These are phyloP conservation scores for Trachelus iudaicus DNA, from an alignment of 2,888 invertebrate genomes.

Conservation along the genomic window DNA sequence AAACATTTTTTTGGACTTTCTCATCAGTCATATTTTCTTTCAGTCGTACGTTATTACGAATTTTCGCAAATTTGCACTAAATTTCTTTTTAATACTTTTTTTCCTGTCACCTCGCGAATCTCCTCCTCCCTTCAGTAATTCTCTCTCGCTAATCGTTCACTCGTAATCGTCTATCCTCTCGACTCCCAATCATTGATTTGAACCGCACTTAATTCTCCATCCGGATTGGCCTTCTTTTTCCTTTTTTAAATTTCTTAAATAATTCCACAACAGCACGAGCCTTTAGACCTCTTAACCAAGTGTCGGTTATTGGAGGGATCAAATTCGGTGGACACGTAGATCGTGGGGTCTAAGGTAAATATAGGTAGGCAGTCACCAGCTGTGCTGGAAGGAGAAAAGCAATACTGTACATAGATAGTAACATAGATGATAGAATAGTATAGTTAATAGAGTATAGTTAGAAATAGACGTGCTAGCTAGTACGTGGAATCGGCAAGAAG, in stretches of 20 bases:
- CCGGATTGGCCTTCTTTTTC: background rate
- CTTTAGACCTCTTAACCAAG: slow-evolving; percentile 34
- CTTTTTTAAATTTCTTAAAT: slow-evolving; percentile 11
- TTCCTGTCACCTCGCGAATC: background rate
- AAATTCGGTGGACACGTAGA: background rate
- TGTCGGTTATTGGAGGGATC: slow-evolving; percentile 32
- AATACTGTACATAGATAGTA: slow-evolving; percentile 31
- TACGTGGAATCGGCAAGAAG: slow-evolving; percentile 41
- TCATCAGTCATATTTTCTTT: too few species aligned
- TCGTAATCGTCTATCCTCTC: background rate
- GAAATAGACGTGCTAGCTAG: slow-evolving; percentile 36
- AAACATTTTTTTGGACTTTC: background rate
- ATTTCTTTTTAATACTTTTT: background rate
- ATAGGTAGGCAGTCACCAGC: slow-evolving; percentile 37
- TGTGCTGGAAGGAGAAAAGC: slow-evolving; percentile 39
- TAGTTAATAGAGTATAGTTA: slow-evolving; percentile 25
- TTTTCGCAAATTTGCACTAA: background rate
- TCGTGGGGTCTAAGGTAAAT: slow-evolving; percentile 6
- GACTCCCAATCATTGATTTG: background rate
- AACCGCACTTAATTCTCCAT: background rate
- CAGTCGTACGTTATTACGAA: too few species aligned
- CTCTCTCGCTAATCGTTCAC: background rate
- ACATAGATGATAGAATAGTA: slow-evolving; percentile 34
- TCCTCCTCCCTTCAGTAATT: background rate
- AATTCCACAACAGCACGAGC: slow-evolving; percentile 30